Evolutionary conservation across 2,888 invertebrate species (phyloP), one percentile per base, ranked within the genome.

Genomic region (Volucella zonaria): DNA sequence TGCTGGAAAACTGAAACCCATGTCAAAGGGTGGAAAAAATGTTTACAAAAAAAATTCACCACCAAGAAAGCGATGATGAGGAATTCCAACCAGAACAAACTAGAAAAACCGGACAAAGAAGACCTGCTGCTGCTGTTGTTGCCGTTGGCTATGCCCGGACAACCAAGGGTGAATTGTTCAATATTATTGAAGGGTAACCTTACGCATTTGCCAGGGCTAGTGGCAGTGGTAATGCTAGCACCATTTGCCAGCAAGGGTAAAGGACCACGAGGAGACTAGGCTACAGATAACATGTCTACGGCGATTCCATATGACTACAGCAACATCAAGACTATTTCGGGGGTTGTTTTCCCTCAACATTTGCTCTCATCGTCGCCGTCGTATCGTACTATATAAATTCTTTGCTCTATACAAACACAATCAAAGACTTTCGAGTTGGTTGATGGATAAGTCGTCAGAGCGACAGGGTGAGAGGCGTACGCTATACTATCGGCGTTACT

Each of bases 351-450:
- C 11, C 51, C 38, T 42, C 58, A 64, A 43, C 40, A 31, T 54
- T 59, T 62, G 12, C 58, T 64, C 74, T 31, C 31, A 31, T 6
- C 31, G 31, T 31, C 31, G 31, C 0, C 6, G 4, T 31, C 31
- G 31, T 31, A 31, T 31, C 3, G 31, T 31, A 31, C 31, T 31
- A 31, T 79, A 83, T 80, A 83, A 83, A 80, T 76, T 75, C 83
- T 80, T 83, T 80, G 79, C 54, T 49, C 64, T 79, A 51, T 42
- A 82, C 78, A 78, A 77, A 61, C 71, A 82, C 67, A 61, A n/a
- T 49, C 62, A 68, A 56, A 31, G 31, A 31, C 31, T 31, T 31
- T 31, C 6, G 6, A 31, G 0, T 6, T 31, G 4, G 4, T 6
- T 31, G 31, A 31, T 31, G 6, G 6, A 31, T 31, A 31, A 31